Evolutionary conservation across 1,140 invertebrate genomes (phyloP).

Genomic region (Lepidurus packardi): DNA sequence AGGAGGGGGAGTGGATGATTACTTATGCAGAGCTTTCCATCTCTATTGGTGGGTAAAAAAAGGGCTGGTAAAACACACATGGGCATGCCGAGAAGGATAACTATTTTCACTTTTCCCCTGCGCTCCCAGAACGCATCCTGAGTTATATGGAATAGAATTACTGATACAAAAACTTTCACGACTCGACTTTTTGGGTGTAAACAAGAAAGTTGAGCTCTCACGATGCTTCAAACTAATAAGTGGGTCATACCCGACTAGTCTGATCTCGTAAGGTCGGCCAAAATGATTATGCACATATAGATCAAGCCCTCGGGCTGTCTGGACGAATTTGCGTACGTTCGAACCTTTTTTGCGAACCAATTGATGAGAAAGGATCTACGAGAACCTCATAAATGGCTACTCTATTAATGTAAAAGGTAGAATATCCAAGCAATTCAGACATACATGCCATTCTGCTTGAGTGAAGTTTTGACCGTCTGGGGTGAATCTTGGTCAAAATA

Average conservation of each 20-base stretch:
- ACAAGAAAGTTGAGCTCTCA: too few species aligned
- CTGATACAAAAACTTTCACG: too few species aligned
- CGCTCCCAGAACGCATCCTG: too few species aligned
- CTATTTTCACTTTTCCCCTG: too few species aligned
- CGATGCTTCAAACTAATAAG: too few species aligned
- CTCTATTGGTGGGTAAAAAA: not conserved
- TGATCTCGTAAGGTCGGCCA: too few species aligned
- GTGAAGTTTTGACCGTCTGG: conserved; percentile 14
- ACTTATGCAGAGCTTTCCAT: not conserved
- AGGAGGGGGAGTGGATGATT: not conserved
- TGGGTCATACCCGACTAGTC: too few species aligned
- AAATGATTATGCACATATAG: too few species aligned
- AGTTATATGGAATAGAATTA: too few species aligned
- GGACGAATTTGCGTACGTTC: too few species aligned
- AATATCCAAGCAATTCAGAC: not conserved
- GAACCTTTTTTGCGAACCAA: not conserved
- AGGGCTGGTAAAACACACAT: conserved; percentile 2
- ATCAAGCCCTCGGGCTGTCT: too few species aligned
- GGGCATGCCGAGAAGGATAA: not conserved
- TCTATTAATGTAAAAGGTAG: not conserved
- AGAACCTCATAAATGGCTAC: not conserved
- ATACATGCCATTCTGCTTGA: conserved; percentile 19
- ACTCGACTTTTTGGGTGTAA: too few species aligned
- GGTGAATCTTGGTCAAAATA: not conserved
- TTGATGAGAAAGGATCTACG: not conserved